Evolutionary conservation across 2,113 vertebrate species (phyloP).

Genomic region (Boulengeromyrus knoepffleri): DNA sequence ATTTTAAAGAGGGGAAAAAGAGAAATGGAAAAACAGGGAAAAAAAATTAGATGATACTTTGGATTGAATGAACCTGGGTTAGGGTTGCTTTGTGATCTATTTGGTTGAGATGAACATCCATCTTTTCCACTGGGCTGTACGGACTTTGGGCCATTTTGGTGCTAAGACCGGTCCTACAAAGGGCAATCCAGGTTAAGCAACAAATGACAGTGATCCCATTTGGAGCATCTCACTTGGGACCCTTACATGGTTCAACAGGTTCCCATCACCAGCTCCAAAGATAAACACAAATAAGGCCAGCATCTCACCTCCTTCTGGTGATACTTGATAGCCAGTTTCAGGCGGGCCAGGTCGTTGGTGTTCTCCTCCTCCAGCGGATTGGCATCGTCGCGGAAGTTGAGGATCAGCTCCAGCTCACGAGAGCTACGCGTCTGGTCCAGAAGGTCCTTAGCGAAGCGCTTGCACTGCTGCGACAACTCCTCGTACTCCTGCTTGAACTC

Average conservation of each 20-base stretch:
- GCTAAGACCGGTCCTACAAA: neutral
- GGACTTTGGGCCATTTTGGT: neutral
- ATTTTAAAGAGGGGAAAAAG: neutral
- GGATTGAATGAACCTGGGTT: neutral
- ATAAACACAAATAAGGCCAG: neutral
- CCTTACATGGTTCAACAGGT: neutral
- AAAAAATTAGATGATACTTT: neutral
- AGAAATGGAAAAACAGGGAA: neutral
- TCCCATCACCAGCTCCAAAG: neutral
- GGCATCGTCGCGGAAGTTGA: conserved; percentile 88
- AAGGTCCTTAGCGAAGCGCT: conserved; percentile 95
- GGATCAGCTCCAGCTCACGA: conserved; percentile 93
- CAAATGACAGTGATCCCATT: neutral
- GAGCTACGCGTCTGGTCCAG: conserved; percentile 96
- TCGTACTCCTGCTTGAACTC: conserved; percentile 98
- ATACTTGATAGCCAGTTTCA: conserved; percentile 96
- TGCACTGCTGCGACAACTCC: conserved; percentile 89
- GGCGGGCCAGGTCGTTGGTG: conserved; percentile 83
- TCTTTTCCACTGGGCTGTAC: neutral
- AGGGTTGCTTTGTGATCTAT: neutral
- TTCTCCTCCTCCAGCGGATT: conserved; percentile 81
- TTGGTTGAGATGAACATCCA: neutral
- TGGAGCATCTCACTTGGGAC: neutral
- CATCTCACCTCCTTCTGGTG: conserved; percentile 88
- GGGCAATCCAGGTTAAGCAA: neutral